Percentiles rank a stretch among this genome's conserved stretches.
phyloP scores from a whole-genome alignment of 1,140 invertebrate species.

The Holotrichia oblita region DNA sequence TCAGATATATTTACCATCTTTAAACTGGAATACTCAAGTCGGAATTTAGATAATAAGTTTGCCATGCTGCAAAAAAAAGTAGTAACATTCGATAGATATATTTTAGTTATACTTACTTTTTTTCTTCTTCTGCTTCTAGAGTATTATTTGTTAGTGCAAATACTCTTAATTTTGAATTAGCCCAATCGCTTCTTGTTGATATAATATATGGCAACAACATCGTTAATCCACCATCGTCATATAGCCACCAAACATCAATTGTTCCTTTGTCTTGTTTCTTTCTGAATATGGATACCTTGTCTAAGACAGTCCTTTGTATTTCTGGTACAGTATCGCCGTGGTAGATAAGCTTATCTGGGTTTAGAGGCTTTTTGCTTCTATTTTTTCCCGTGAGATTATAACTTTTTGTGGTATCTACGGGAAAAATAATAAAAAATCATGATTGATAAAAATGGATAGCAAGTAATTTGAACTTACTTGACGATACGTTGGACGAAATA shows the following conservation, averaged over 20 bases:
- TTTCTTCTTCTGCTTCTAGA: slow-evolving; percentile 86
- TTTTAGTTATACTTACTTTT: slow-evolving; percentile 76
- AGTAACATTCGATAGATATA: neutral
- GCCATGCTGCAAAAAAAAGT: slow-evolving; percentile 80
- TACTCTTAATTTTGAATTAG: slow-evolving; percentile 86
- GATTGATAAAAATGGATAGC: neutral
- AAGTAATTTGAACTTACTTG: slow-evolving; percentile 21
- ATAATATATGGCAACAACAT: slow-evolving; percentile 94
- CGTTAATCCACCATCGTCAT: slow-evolving; percentile 95
- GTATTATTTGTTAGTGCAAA: slow-evolving; percentile 90
- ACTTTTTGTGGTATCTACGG: slow-evolving; percentile 9
- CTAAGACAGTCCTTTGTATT: slow-evolving; percentile 69
- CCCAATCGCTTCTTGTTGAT: slow-evolving; percentile 84
- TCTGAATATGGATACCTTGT: slow-evolving; percentile 76
- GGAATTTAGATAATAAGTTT: slow-evolving; percentile 89
- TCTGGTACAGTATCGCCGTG: slow-evolving; percentile 64
- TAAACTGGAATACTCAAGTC: slow-evolving; percentile 91
- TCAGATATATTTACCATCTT: slow-evolving; percentile 87
- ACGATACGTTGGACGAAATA: slow-evolving; percentile 24
- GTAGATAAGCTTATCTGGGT: slow-evolving; percentile 64
- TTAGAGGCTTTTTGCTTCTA: slow-evolving; percentile 62
- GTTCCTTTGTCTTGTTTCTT: slow-evolving; percentile 72
- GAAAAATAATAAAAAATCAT: neutral
- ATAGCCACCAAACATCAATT: slow-evolving; percentile 97
- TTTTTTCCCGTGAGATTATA: slow-evolving; percentile 42